Evolutionary conservation across 2,797 vertebrate species (phyloP).

Genomic region (Sebastes matsubarae): DNA sequence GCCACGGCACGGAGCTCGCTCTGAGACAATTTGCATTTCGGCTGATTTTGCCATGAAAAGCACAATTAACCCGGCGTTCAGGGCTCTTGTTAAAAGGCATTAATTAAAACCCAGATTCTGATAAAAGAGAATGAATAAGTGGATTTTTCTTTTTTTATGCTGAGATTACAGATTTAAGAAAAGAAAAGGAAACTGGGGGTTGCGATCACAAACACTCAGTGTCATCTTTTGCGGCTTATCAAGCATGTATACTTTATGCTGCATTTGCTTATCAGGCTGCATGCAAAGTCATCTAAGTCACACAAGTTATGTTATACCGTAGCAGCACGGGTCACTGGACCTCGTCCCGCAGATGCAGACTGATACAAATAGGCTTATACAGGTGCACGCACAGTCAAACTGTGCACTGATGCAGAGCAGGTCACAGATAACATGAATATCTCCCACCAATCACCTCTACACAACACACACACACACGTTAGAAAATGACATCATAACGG

Average conservation of each 20-base stretch:
- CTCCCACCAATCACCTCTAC: conserved; percentile 7
- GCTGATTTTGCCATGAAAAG: conserved; percentile 52
- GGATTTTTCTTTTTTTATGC: conserved; percentile 2
- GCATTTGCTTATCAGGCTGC: background rate
- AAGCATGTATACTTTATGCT: background rate
- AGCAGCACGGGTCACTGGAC: background rate
- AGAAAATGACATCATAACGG: conserved; percentile 24
- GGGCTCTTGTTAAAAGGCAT: conserved; percentile 31
- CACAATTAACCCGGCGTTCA: conserved; percentile 50
- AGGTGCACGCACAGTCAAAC: background rate
- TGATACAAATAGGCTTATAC: background rate
- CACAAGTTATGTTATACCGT: background rate
- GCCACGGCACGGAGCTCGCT: conserved; percentile 19
- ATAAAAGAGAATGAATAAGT: conserved; percentile 35
- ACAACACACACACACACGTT: background rate
- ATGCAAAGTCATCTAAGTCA: background rate
- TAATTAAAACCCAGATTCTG: conserved; percentile 60
- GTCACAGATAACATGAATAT: conserved; percentile 6
- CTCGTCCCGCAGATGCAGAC: background rate
- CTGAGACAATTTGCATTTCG: conserved; percentile 39
- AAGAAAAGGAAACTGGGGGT: background rate
- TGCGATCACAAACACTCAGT: background rate
- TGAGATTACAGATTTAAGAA: conserved; percentile 6
- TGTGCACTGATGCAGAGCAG: background rate
- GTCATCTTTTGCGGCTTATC: background rate